phyloP scores from a whole-genome alignment of 1,140 invertebrate species.

The Drosophila bocki region DNA sequence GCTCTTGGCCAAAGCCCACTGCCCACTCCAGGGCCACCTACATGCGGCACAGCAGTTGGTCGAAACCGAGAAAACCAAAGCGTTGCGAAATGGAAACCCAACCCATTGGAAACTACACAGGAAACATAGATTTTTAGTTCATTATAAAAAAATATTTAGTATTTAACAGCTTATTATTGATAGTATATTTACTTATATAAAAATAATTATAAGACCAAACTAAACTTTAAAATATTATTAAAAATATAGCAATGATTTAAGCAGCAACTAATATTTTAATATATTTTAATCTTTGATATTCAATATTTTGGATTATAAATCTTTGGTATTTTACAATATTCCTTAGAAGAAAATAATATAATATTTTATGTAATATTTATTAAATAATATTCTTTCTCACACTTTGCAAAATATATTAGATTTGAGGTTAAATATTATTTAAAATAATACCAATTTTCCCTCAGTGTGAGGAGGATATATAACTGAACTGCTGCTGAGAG shows the following conservation, averaged over 20 bases:
- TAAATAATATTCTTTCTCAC: background rate
- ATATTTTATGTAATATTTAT: background rate
- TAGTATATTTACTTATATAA: background rate
- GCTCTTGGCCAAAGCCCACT: slow-evolving; percentile 49
- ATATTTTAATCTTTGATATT: background rate
- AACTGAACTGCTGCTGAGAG: slow-evolving; percentile 22
- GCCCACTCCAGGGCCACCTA: slow-evolving; percentile 53
- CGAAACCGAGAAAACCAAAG: slow-evolving; percentile 21
- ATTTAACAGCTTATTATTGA: too few species aligned
- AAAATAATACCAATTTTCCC: background rate
- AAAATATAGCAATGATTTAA: background rate
- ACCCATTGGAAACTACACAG: background rate
- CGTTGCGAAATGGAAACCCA: slow-evolving; percentile 17
- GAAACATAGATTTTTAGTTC: background rate
- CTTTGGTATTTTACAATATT: too few species aligned
- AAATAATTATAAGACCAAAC: background rate
- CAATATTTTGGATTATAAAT: too few species aligned
- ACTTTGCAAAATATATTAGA: background rate
- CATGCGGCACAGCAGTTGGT: slow-evolving; percentile 73
- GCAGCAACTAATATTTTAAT: background rate
- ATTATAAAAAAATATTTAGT: background rate
- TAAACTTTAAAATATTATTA: background rate
- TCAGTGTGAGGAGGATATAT: background rate
- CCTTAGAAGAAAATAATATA: background rate
- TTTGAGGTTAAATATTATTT: background rate